Evolutionary conservation across 2,113 vertebrate genomes (phyloP), one percentile per base, ranked within the genome.

Genomic region (Rhynchopsitta pachyrhyncha): DNA sequence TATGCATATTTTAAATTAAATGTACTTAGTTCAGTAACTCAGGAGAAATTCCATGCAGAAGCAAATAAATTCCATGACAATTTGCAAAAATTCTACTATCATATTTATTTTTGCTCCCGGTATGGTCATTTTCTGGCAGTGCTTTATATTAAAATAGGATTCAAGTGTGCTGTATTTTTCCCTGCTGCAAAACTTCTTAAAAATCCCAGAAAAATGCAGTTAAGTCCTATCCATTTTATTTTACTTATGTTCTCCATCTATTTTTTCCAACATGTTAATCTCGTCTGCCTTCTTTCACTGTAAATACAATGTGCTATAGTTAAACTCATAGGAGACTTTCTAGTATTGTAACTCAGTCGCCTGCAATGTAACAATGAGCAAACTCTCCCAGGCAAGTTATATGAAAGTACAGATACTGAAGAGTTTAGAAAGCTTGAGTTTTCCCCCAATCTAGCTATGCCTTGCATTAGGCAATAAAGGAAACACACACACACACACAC

Each of bases 321-420:
- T 86, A 77, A 97, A 96, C 63, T 88, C 39, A 28, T 16, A 60
- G 94, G 93, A 75, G 46, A 82, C 33, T 94, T 90, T 29, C 15
- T 10, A 92, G 66, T 69, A 47, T 79, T 74, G 64, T 76, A 96
- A 94, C 73, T 92, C 47, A 52, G 47, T 33, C 50, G 55, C 93
- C 52, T 91, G 50, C 73, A 95, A 63, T 2, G 9, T 24, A 96
- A 95, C 57, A 91, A 92, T 14, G 70, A 83, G 66, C 60, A 95
- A 96, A 93, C 68, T 80, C 79, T 92, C 20, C 66, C 70, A 82
- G 82, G 16, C 66, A 94, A 97, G 94, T 90, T 70, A 78, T 22
- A 78, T 19, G 81, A 74, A 86, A 67, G 91, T 69, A 82, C 49
- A 60, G 71, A 80, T 47, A 44, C 41, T 14, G 64, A 88, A 86